Conservation (phyloP, 53 echinoderm and acorn worm species). For the Arbacia lixula region DNA sequence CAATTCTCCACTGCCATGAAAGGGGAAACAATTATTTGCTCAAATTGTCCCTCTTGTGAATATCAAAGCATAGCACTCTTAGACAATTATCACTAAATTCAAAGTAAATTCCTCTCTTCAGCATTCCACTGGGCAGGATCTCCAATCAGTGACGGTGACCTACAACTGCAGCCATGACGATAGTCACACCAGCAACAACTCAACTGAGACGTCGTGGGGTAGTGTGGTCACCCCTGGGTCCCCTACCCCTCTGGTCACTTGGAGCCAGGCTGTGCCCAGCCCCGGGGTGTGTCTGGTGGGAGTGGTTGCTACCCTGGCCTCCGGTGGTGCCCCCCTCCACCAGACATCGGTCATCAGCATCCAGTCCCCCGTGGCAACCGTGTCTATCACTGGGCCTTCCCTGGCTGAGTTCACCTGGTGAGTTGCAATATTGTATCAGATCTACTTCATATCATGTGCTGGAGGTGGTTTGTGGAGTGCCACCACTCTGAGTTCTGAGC, state of each 20-base stretch:
- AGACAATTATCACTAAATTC: too few relatives aligned
- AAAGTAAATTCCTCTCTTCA: too few relatives aligned
- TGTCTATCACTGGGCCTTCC: conserved; percentile 64
- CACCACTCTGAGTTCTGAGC: too few relatives aligned
- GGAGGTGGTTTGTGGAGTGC: too few relatives aligned
- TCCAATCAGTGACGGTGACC: too few relatives aligned
- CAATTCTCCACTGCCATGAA: too few relatives aligned
- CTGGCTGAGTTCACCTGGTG: conserved; percentile 69
- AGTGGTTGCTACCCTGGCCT: conserved; percentile 2
- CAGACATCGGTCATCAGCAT: conserved; percentile 55
- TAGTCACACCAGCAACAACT: neutral
- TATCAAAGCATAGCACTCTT: too few relatives aligned
- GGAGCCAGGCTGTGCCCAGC: conserved; percentile 62
- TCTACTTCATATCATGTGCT: too few relatives aligned
- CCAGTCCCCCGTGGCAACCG: conserved; percentile 56
- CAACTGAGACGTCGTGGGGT: neutral
- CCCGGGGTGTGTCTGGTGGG: conserved; percentile 66
- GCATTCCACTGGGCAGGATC: too few relatives aligned
- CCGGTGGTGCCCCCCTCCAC: conserved; percentile 7
- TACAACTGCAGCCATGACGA: too few relatives aligned
- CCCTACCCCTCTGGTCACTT: conserved; percentile 6
- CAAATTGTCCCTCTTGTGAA: too few relatives aligned
- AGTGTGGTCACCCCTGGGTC: neutral
- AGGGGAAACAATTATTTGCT: too few relatives aligned
- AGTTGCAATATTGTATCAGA: conserved; percentile 2